These are phyloP conservation scores for Dendrolimus kikuchii DNA, from an alignment of 1,140 invertebrate genomes.

Conservation along the genomic window DNA sequence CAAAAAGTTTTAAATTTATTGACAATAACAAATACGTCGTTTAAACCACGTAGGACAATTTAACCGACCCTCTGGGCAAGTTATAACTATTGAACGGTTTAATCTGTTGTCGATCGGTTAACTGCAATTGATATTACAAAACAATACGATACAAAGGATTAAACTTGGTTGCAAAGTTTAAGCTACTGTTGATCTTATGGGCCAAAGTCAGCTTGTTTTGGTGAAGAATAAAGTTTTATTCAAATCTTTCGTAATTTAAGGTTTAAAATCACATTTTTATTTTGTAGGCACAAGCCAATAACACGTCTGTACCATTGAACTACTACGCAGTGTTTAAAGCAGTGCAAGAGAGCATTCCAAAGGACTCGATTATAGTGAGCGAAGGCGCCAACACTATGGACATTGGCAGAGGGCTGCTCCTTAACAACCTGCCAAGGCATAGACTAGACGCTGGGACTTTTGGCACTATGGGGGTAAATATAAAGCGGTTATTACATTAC, in stretches of 20 bases:
- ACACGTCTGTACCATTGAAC: constrained; percentile 81
- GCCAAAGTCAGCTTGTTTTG: no score
- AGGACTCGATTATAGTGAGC: constrained; percentile 94
- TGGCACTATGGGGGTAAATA: constrained; percentile 92
- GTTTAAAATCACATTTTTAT: neutral
- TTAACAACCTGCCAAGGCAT: constrained; percentile 87
- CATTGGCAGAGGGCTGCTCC: constrained; percentile 91
- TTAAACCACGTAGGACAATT: no score
- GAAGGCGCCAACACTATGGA: constrained; percentile 99
- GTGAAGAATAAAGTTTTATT: neutral
- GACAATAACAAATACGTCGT: no score
- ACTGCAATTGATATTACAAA: no score
- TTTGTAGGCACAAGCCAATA: constrained; percentile 46
- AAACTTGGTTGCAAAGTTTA: no score
- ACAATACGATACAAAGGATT: no score
- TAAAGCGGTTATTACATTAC: neutral
- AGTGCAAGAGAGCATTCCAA: constrained; percentile 81
- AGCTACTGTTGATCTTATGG: no score
- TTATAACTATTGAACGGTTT: no score
- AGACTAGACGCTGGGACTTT: constrained; percentile 94
- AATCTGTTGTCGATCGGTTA: no score
- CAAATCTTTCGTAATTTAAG: neutral
- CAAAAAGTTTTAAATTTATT: no score
- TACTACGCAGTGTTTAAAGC: constrained; percentile 94
- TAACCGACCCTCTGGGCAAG: no score